These are phyloP conservation scores for Hippopotamyrus pictus DNA, from an alignment of 2,797 vertebrate genomes.

Conservation along the genomic window DNA sequence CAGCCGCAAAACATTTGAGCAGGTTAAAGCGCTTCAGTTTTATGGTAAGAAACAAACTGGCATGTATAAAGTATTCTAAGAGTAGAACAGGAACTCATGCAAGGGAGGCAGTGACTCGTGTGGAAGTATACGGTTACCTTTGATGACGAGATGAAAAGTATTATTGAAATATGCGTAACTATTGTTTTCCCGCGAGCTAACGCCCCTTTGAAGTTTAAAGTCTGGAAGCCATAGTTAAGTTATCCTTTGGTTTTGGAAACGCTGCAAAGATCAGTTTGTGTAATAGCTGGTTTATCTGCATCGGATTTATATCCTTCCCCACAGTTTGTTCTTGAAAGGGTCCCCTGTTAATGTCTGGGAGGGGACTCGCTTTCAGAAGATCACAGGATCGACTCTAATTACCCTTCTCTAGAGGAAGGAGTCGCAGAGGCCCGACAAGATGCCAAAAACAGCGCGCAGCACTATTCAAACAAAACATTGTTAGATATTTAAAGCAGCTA, in stretches of 20 bases:
- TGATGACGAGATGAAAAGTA: background rate
- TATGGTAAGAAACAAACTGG: background rate
- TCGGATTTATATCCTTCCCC: background rate
- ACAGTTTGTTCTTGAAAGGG: background rate
- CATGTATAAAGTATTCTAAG: background rate
- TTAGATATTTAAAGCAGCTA: background rate
- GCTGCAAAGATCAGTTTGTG: background rate
- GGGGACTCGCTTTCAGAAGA: constrained; percentile 8
- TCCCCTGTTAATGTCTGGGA: constrained; percentile 1
- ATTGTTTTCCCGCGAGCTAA: background rate
- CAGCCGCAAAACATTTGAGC: background rate
- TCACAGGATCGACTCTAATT: constrained; percentile 14
- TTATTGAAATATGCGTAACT: background rate
- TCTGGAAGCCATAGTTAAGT: background rate
- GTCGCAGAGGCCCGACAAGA: background rate
- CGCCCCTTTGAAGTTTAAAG: background rate
- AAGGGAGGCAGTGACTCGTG: background rate
- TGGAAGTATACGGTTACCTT: background rate
- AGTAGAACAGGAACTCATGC: background rate
- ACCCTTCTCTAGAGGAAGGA: background rate
- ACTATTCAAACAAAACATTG: background rate
- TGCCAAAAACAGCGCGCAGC: background rate
- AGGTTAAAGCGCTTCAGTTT: background rate
- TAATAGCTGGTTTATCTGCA: background rate
- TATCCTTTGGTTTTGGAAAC: background rate